phyloP scores from a whole-genome alignment of 1,140 invertebrate species.

The Lucilia cuprina region DNA sequence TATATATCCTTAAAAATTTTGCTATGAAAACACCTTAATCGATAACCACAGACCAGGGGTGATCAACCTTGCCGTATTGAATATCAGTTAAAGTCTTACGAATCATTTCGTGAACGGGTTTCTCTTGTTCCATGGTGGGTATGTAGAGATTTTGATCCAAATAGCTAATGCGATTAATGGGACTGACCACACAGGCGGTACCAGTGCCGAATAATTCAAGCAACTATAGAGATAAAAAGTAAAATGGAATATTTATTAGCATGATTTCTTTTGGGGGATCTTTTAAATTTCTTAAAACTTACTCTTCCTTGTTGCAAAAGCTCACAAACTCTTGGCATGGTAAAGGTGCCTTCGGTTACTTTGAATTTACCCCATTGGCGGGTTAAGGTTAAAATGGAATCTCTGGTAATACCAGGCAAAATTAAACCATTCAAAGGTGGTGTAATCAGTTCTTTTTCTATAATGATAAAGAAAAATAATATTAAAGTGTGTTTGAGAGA shows the following conservation, averaged over 20 bases:
- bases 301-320: slow-evolving; percentile 84
- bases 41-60: slow-evolving; percentile 73
- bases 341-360: slow-evolving; percentile 83
- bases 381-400: slow-evolving; percentile 83
- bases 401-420: slow-evolving; percentile 91
- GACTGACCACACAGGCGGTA: slow-evolving; percentile 92
- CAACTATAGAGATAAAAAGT: slow-evolving; percentile 67
- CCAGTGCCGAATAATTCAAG: slow-evolving; percentile 94
- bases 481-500: neutral
- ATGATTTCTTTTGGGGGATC: neutral
- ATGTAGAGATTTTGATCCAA: slow-evolving; percentile 71
- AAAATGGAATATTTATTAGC: neutral
- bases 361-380: slow-evolving; percentile 87
- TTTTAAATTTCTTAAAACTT: slow-evolving; percentile 61
- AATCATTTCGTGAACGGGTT: slow-evolving; percentile 74
- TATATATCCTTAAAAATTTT: neutral
- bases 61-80: slow-evolving; percentile 83
- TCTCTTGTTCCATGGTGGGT: slow-evolving; percentile 76
- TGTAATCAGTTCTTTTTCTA: slow-evolving; percentile 91
- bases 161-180: slow-evolving; percentile 83
- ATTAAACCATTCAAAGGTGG: slow-evolving; percentile 92
- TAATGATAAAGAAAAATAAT: slow-evolving; percentile 40
- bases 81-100: slow-evolving; percentile 81
- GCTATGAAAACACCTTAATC: slow-evolving; percentile 45
- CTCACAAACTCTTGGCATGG: slow-evolving; percentile 83